phyloP scores from a whole-genome alignment of 2,888 invertebrate species.

The Nomada ferruginata region DNA sequence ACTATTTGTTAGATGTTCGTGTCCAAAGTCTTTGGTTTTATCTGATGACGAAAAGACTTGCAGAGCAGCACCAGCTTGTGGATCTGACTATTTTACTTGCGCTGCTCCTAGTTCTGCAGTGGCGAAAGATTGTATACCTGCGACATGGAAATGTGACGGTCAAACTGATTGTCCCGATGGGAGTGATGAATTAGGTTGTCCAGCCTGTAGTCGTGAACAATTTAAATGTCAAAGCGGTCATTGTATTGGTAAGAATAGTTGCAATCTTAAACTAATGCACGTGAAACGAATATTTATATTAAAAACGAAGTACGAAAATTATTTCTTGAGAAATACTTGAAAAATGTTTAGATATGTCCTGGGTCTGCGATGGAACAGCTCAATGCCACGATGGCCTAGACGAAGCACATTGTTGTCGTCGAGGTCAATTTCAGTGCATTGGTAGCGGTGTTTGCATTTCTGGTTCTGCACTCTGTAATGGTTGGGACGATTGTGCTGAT shows the following conservation, averaged over 20 bases:
- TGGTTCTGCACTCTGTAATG: slow-evolving; percentile 89
- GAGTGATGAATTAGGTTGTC: slow-evolving; percentile 91
- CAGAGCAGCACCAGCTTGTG: slow-evolving; percentile 89
- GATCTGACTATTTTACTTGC: slow-evolving; percentile 90
- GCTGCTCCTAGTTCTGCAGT: slow-evolving; percentile 84
- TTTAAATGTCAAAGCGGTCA: slow-evolving; percentile 87
- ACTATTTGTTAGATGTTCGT: slow-evolving; percentile 87
- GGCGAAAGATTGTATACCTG: slow-evolving; percentile 89
- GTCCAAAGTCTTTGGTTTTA: slow-evolving; percentile 89
- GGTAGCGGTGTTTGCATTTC: slow-evolving; percentile 90
- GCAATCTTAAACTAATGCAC: neutral
- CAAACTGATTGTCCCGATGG: slow-evolving; percentile 93
- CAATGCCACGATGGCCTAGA: slow-evolving; percentile 90
- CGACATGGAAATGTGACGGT: slow-evolving; percentile 91
- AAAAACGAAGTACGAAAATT: neutral
- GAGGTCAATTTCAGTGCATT: slow-evolving; percentile 89
- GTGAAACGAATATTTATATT: slow-evolving; percentile 2
- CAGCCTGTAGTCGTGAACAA: slow-evolving; percentile 89
- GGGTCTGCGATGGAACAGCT: slow-evolving; percentile 87
- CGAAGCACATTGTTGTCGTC: slow-evolving; percentile 89
- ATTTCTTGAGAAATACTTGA: neutral
- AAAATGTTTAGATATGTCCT: slow-evolving; percentile 79
- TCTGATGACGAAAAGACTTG: slow-evolving; percentile 88
- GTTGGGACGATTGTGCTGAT: slow-evolving; percentile 91
- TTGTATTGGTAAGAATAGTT: slow-evolving; percentile 86